phyloP scores from a whole-genome alignment of 2,888 invertebrate genomes.

The Geophilus truncorum region DNA sequence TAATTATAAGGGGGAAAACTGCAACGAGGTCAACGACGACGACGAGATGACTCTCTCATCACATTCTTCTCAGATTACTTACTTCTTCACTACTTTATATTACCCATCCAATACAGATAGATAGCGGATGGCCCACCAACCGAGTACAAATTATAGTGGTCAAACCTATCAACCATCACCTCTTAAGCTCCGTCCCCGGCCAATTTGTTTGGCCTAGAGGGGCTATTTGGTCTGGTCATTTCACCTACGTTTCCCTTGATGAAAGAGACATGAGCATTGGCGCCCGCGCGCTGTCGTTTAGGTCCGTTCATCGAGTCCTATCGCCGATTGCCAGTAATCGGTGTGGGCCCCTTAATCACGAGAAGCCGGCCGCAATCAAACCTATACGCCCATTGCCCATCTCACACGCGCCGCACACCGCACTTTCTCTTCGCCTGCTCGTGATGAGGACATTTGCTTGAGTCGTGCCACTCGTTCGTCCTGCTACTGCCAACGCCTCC shows the following conservation, averaged over 20 bases:
- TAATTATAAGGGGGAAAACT: conserved; percentile 7
- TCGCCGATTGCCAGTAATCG: conserved; percentile 16
- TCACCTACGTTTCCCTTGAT: conserved; percentile 20
- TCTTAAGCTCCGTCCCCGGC: conserved; percentile 20
- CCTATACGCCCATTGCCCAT: conserved; percentile 6
- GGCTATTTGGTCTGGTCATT: conserved; percentile 16
- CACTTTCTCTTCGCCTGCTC: not conserved
- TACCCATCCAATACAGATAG: conserved; percentile 20
- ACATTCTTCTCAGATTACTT: conserved; percentile 15
- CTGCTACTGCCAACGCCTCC: conserved; percentile 20
- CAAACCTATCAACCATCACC: conserved; percentile 20
- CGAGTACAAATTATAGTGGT: conserved; percentile 15
- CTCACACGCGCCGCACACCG: not conserved
- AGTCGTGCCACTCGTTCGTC: conserved; percentile 10
- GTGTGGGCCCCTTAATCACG: conserved; percentile 20
- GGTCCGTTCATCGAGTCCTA: conserved; percentile 20
- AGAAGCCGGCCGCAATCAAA: conserved; percentile 20
- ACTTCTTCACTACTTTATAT: conserved; percentile 10
- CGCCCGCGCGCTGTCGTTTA: conserved; percentile 16
- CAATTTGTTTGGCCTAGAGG: conserved; percentile 16
- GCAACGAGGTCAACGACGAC: conserved; percentile 7
- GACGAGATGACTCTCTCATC: not conserved
- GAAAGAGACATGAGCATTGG: conserved; percentile 20
- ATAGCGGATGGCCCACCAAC: conserved; percentile 20
- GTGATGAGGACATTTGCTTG: conserved; percentile 14